Evolutionary conservation across 1,140 invertebrate genomes (phyloP), one percentile per base, ranked within the genome.

Genomic region (Maniola jurtina): DNA sequence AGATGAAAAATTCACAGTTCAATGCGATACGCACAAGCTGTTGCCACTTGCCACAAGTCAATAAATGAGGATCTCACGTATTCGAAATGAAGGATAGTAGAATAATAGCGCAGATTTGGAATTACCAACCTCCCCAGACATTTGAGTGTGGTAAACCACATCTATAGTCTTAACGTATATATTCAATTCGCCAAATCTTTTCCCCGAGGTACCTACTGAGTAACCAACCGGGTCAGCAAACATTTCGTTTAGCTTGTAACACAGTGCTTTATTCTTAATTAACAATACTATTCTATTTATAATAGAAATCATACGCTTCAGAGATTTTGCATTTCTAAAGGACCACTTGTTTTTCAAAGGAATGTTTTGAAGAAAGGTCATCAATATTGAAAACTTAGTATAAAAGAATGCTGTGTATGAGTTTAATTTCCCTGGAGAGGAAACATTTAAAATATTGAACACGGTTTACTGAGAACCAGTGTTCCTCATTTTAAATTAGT

Each of bases 381-480:
- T 45, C 9, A 11, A 45, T 45, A 25, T 16, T 66, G 34, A 48
- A 54, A 50, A 70, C 25, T 25, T 25, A 2, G 25, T 25, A 34
- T 73, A 75, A 76, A 72, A 71, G 60, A 57, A 70, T 64, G 75
- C 64, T 79, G 66, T 73, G 75, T 59, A 69, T 58, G 66, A 58
- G 68, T 73, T 73, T 81, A 81, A 83, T 85, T 83, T 84, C 75
- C 72, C 73, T 62, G 35, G 69, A 67, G 75, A 68, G 63, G 13
- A 76, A 77, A 66, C 25, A 60, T 72, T 68, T 76, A 74, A 80
- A 84, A 79, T 79, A 83, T 83, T 81, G 72, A 74, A 70, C 13
- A 13, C 15, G 47, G 16, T 55, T 52, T 25, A 47, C 2, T 36
- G 35, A 52, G 6, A 8, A 16, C 6, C 25, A 7, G 45, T 14